These are phyloP conservation scores for Desmophyllum pertusum DNA, from an alignment of 92 coral and sea anemone species.

Conservation along the genomic window DNA sequence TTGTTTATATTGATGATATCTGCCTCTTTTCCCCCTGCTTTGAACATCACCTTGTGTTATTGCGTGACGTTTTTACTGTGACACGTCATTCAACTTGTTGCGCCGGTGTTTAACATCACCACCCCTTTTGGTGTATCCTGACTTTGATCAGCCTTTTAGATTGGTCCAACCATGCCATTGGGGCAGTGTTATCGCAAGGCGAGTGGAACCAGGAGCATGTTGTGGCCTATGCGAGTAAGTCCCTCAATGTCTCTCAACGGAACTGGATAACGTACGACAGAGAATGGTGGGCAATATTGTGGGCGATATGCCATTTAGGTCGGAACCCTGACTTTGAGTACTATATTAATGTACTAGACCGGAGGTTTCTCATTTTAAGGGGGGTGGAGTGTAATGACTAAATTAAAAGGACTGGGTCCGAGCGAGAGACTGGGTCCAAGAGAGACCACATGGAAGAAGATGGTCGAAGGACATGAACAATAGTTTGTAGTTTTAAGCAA, in stretches of 20 bases:
- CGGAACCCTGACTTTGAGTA: no score
- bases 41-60: constrained; percentile 15
- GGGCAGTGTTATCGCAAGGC: not conserved
- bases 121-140: constrained; percentile 11
- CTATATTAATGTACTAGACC: no score
- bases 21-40: constrained; percentile 12
- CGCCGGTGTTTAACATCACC: constrained; percentile 8
- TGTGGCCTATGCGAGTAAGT: not conserved
- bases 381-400: no score
- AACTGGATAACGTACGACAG: not conserved
- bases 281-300: not conserved
- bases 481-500: no score
- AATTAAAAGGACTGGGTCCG: no score
- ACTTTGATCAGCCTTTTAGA: constrained; percentile 23
- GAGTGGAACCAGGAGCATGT: not conserved
- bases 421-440: no score
- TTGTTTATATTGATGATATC: constrained; percentile 41
- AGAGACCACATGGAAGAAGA: no score
- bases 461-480: no score
- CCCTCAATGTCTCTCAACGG: not conserved
- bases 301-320: not conserved
- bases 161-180: not conserved
- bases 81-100: constrained; percentile 34
- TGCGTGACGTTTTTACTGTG: constrained; percentile 25
- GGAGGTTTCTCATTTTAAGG: no score